phyloP scores from a whole-genome alignment of 92 coral and sea anemone species.

The Nematostella vectensis region DNA sequence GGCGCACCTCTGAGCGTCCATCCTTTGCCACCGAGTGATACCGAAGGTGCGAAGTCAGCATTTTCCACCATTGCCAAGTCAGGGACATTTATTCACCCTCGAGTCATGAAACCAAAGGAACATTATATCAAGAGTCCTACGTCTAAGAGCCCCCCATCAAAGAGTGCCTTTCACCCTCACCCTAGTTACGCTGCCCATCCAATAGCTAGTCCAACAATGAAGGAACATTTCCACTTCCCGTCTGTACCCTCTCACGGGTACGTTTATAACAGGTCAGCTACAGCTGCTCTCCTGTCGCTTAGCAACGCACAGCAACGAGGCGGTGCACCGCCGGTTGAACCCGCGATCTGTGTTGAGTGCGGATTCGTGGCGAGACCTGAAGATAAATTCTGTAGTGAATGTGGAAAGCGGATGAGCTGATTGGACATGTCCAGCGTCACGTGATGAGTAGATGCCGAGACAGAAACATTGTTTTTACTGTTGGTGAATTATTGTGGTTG shows the following conservation, averaged over 20 bases:
- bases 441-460: too few relatives aligned
- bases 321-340: conserved; percentile 6
- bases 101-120: conserved; percentile 30
- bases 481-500: too few relatives aligned
- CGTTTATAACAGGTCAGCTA: conserved; percentile 47
- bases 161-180: conserved; percentile 71
- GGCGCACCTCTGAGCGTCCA: conserved; percentile 15
- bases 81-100: conserved; percentile 41
- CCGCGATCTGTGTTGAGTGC: conserved; percentile 53
- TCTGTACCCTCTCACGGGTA: conserved; percentile 26
- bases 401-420: conserved; percentile 68
- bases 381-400: conserved; percentile 93
- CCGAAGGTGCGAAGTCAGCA: conserved; percentile 65
- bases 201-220: conserved; percentile 23
- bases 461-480: too few relatives aligned
- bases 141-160: conserved; percentile 35
- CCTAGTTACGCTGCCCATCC: conserved; percentile 23
- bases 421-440: too few relatives aligned
- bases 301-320: conserved; percentile 42
- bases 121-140: conserved; percentile 28
- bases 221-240: conserved; percentile 67
- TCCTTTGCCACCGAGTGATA: conserved; percentile 1
- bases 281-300: conserved; percentile 38
- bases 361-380: conserved; percentile 56
- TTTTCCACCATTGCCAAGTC: conserved; percentile 81